Evolutionary conservation across 2,797 vertebrate species (phyloP), one percentile per base, ranked within the genome.

Genomic region (Fistularia tabacaria): DNA sequence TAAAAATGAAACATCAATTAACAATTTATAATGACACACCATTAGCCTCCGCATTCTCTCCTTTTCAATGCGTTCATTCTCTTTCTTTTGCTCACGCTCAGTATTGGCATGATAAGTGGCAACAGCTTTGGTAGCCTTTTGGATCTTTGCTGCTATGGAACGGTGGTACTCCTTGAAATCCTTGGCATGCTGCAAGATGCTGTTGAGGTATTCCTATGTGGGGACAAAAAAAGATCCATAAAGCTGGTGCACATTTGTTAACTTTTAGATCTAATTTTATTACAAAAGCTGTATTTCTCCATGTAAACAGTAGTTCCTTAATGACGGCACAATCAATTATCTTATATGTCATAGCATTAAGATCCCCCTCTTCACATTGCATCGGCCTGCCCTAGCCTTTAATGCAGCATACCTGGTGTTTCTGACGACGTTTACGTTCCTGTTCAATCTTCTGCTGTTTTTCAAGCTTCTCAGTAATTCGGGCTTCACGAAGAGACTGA

Each of bases 361-460:
- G 25, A 25, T 25, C 25, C 25, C 25, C 25, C 25, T 25, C 25
- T 25, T 25, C 2, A 25, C 25, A 25, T 25, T 25, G 2, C 25
- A n/a, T n/a, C n/a, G n/a, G 2, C 25, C 9, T 10, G 7, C 43
- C 2, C 12, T 13, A 45, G 25, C 25, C 25, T 25, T 25, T 25
- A 25, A 25, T 25, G 1, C 0, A 0, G 0, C 1, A 14, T 71
- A 96, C 95, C 95, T 98, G 97, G 80, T 98, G 97, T 71, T 98
- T 99, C 90, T 99, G 97, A 0, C 97, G 82, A 1, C 97, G 94
- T 57, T 98, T 98, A 4, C 96, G 87, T 52, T 99, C 97, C 75
- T 98, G 97, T 75, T 99, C 97, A 0, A 99, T 98, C 91, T 99
- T 99, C 88, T 99, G 97, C 81, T 99, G 97, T 49, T 99, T 99